A percentile compares a stretch with the other conserved stretches of the same genome.
phyloP scores from a whole-genome alignment of 1,140 invertebrate genomes.

The Plodia interpunctella region DNA sequence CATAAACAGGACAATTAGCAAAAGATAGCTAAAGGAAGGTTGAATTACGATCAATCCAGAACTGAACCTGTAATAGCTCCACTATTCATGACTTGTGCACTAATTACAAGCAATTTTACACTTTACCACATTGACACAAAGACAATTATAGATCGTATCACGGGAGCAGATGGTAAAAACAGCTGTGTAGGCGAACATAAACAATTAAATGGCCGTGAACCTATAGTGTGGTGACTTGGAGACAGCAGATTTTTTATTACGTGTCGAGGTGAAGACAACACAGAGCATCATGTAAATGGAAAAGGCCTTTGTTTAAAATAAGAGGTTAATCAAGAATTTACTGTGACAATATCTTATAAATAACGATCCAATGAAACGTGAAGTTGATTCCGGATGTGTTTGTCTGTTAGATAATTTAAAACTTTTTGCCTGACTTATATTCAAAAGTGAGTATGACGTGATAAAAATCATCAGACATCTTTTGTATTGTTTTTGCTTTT shows the following conservation, averaged over 20 bases:
- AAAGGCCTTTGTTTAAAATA: not conserved
- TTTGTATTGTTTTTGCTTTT: not conserved
- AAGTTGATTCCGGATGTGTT: not conserved
- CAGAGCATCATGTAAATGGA: too few relatives aligned
- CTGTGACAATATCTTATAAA: too few relatives aligned
- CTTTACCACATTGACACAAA: constrained; percentile 8
- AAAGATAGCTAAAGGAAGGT: constrained; percentile 16
- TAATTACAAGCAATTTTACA: constrained; percentile 7
- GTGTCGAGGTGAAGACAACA: too few relatives aligned
- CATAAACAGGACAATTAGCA: constrained; percentile 18
- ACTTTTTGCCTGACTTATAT: not conserved
- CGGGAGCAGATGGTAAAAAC: constrained; percentile 13
- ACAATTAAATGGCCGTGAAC: constrained; percentile 17
- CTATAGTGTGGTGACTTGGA: not conserved
- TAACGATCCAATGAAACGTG: too few relatives aligned
- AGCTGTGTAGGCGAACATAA: constrained; percentile 17
- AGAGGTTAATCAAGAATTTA: not conserved
- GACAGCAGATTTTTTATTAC: constrained; percentile 5
- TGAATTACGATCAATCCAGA: constrained; percentile 12
- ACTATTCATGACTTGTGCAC: not conserved
- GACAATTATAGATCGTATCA: not conserved
- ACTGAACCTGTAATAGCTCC: constrained; percentile 10
- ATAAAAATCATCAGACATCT: not conserved
- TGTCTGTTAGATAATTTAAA: not conserved
- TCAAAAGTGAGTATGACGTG: not conserved